Conservation (phyloP, 1,140 invertebrate genomes). For the Drosophila lacteicornis region DNA sequence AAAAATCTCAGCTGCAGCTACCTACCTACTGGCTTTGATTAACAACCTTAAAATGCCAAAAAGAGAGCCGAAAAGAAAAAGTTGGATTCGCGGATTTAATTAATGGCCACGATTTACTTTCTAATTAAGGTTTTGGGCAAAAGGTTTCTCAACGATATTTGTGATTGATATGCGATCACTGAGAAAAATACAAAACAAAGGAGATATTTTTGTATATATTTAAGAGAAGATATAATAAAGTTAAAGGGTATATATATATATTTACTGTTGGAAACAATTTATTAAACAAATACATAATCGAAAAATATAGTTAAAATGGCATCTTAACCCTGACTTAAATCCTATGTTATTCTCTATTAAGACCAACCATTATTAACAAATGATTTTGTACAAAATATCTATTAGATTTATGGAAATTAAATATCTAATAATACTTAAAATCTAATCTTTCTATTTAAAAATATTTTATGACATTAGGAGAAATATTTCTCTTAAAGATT, state of each 20-base stretch:
- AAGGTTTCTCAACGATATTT: conserved; percentile 64
- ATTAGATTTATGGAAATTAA: neutral
- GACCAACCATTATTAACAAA: too few relatives aligned
- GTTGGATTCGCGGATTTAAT: conserved; percentile 55
- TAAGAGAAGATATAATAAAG: neutral
- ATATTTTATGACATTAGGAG: neutral
- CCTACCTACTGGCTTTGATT: conserved; percentile 22
- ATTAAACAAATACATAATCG: too few relatives aligned
- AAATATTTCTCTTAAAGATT: neutral
- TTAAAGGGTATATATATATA: neutral
- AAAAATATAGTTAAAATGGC: too few relatives aligned
- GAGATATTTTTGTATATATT: too few relatives aligned
- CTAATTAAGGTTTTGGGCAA: conserved; percentile 62
- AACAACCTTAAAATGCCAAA: conserved; percentile 33
- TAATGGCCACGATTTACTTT: conserved; percentile 77
- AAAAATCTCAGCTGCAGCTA: conserved; percentile 41
- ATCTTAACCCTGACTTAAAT: too few relatives aligned
- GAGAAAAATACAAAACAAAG: neutral
- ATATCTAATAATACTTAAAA: too few relatives aligned
- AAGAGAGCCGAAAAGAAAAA: conserved; percentile 18
- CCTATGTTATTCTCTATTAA: too few relatives aligned
- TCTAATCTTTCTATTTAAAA: fast-evolving
- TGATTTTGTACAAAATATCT: neutral
- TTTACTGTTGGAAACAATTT: neutral
- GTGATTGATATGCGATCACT: conserved; percentile 67